Conservation (phyloP, 2,888 invertebrate species). For the Sceliomorpha sp. region DNA sequence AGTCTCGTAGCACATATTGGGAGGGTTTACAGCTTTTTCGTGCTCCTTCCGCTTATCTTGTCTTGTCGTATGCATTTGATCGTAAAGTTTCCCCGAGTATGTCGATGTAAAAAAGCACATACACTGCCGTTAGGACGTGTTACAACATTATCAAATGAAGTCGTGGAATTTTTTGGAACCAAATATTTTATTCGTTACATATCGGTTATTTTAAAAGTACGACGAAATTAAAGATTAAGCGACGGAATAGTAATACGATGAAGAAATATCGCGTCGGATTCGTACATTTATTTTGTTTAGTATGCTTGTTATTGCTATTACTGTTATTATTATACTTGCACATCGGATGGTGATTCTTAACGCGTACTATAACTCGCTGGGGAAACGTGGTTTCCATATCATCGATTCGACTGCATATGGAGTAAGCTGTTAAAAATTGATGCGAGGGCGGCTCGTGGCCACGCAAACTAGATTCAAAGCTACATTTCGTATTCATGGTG, state of each 20-base stretch:
- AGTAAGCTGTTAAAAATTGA: constrained; percentile 76
- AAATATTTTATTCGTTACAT: no score
- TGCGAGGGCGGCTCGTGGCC: constrained; percentile 69
- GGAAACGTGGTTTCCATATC: constrained; percentile 77
- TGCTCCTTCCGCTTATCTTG: constrained; percentile 4
- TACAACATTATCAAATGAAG: no score
- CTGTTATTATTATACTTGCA: constrained; percentile 21
- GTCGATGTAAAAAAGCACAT: no score
- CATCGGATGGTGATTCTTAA: constrained; percentile 48
- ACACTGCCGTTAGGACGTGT: no score
- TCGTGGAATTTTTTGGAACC: no score
- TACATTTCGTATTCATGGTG: constrained; percentile 79
- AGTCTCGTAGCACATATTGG: constrained; percentile 57
- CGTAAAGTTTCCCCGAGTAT: no score
- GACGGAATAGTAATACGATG: no score
- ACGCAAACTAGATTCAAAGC: constrained; percentile 79
- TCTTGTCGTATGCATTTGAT: not conserved
- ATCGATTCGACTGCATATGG: constrained; percentile 70
- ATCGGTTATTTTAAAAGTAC: no score
- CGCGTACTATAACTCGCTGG: constrained; percentile 57
- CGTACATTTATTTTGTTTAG: constrained; percentile 21
- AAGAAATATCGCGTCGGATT: no score
- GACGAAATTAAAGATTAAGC: no score
- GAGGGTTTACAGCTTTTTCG: constrained; percentile 34
- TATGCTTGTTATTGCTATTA: constrained; percentile 37